Evolutionary conservation across 2,888 invertebrate genomes (phyloP).

Genomic region (Caenorhabditis panamensis): DNA sequence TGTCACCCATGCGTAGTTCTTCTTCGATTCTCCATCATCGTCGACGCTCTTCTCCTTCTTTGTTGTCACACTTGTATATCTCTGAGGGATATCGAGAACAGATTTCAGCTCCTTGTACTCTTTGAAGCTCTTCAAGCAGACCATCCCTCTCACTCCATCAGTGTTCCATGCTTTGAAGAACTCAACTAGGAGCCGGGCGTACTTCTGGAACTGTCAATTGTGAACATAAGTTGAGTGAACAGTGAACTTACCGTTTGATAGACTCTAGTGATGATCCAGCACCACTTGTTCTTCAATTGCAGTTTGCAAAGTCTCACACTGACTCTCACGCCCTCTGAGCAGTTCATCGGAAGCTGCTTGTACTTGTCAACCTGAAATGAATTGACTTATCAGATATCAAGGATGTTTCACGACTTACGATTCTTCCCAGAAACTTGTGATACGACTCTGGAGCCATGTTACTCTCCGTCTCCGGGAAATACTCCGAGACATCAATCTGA

Average conservation of each 20-base stretch:
- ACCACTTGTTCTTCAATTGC: background rate
- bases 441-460: conserved; percentile 19
- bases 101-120: background rate
- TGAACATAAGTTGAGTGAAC: too few species aligned
- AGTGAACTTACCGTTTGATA: conserved; percentile 12
- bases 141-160: conserved; percentile 6
- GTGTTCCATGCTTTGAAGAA: conserved; percentile 20
- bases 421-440: conserved; percentile 34
- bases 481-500: background rate
- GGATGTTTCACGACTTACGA: conserved; percentile 11
- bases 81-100: background rate
- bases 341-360: conserved; percentile 8
- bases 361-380: conserved; percentile 23
- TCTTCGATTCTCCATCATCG: background rate
- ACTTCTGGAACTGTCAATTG: conserved; percentile 22
- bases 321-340: conserved; percentile 29
- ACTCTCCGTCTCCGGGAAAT: background rate
- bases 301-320: conserved; percentile 5
- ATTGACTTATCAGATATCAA: background rate
- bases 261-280: conserved; percentile 18
- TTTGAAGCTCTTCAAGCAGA: background rate
- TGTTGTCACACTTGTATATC: background rate
- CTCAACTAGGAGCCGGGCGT: conserved; percentile 22
- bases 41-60: background rate
- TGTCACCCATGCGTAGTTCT: conserved; percentile 24